Evolutionary conservation across 2,888 invertebrate species (phyloP).

Genomic region (Cyclophora albipunctata): DNA sequence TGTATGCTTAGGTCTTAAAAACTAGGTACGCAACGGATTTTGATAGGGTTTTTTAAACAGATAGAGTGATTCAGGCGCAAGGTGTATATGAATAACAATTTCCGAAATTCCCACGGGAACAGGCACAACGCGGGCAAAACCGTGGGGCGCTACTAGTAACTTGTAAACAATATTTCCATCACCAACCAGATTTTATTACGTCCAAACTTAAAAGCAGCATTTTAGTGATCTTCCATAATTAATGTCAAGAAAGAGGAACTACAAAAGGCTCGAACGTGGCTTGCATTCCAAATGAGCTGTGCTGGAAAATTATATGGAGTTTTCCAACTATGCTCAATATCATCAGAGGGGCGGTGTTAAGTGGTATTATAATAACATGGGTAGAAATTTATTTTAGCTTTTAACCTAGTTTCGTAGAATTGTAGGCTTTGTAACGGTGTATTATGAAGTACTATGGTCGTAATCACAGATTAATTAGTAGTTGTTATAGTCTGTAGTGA

Average conservation of each 20-base stretch:
- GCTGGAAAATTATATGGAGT: neutral
- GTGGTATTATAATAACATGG: too few relatives aligned
- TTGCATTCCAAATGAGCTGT: constrained; percentile 28
- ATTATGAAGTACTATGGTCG: too few relatives aligned
- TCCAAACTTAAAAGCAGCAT: neutral
- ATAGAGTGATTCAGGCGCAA: neutral
- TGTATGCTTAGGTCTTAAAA: neutral
- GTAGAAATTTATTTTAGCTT: too few relatives aligned
- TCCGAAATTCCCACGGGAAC: neutral
- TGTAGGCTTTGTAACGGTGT: too few relatives aligned
- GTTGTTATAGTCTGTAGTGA: too few relatives aligned
- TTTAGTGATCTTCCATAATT: constrained; percentile 22
- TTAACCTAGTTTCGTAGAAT: too few relatives aligned
- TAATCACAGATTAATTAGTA: too few relatives aligned
- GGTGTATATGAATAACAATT: neutral
- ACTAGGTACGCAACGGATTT: neutral
- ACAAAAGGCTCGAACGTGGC: constrained; percentile 11
- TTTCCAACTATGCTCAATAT: too few relatives aligned
- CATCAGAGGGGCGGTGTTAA: too few relatives aligned
- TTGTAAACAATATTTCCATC: neutral
- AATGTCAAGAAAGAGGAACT: constrained; percentile 24
- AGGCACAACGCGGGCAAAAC: too few relatives aligned
- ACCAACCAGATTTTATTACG: neutral
- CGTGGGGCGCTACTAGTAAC: too few relatives aligned
- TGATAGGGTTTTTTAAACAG: too few relatives aligned